phyloP scores from a whole-genome alignment of 2,113 vertebrate genomes.

The Hipposideros armiger region DNA sequence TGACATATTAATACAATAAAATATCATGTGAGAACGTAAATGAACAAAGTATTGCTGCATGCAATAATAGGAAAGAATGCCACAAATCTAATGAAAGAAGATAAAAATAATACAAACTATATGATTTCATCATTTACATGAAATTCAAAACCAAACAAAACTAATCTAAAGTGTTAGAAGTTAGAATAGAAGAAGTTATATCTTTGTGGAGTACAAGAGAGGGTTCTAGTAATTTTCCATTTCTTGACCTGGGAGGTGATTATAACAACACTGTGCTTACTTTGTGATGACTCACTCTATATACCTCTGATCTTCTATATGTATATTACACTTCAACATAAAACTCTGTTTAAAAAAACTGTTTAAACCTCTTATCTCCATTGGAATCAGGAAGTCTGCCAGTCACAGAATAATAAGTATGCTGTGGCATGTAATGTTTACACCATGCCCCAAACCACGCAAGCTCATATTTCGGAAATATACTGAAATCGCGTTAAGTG shows the following conservation, averaged over 20 bases:
- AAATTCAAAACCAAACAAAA: constrained; percentile 51
- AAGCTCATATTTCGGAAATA: constrained; percentile 51
- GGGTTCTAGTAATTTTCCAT: constrained; percentile 35
- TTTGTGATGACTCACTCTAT: constrained; percentile 34
- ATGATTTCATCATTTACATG: background rate
- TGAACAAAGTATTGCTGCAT: background rate
- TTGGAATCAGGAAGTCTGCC: constrained; percentile 37
- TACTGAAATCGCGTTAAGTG: constrained; percentile 1
- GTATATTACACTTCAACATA: constrained; percentile 14
- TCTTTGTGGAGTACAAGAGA: background rate
- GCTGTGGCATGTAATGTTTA: background rate
- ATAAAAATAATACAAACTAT: background rate
- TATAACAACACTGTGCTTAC: background rate
- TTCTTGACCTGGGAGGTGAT: constrained; percentile 30
- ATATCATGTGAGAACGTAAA: background rate
- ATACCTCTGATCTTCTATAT: background rate
- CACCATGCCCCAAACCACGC: background rate
- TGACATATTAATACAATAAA: background rate
- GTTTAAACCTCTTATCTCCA: constrained; percentile 59
- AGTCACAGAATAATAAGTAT: constrained; percentile 38
- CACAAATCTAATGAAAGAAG: constrained; percentile 23
- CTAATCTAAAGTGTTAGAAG: constrained; percentile 31
- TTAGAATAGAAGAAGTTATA: background rate
- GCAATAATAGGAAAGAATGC: background rate
- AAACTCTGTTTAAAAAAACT: background rate